Evolutionary conservation across 2,797 vertebrate species (phyloP).

Genomic region (Micromesistius poutassou): DNA sequence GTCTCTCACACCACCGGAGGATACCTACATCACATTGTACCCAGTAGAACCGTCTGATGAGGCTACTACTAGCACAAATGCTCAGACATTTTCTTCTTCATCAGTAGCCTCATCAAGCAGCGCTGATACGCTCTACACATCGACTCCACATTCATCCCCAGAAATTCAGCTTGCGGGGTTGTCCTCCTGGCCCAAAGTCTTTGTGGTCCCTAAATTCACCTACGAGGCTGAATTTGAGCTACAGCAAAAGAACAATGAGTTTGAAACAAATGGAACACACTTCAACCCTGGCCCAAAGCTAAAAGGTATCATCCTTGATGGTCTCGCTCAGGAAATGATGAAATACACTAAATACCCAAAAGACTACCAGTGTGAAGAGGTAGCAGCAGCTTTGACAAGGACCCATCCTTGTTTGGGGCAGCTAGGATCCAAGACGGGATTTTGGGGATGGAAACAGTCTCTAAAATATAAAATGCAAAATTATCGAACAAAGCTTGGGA

Average conservation of each 20-base stretch:
- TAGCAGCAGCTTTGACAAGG: constrained; percentile 39
- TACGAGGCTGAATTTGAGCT: constrained; percentile 36
- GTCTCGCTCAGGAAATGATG: constrained; percentile 31
- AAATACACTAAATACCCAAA: constrained; percentile 38
- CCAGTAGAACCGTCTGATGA: too few relatives aligned
- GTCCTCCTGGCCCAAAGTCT: too few relatives aligned
- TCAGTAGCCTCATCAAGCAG: too few relatives aligned
- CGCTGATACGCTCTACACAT: too few relatives aligned
- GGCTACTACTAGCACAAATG: too few relatives aligned
- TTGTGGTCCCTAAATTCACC: constrained; percentile 9
- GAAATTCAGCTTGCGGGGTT: too few relatives aligned
- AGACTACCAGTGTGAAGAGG: constrained; percentile 37
- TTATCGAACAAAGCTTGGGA: constrained; percentile 22
- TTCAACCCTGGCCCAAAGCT: constrained; percentile 33
- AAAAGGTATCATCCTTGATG: constrained; percentile 25
- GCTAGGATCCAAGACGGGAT: constrained; percentile 33
- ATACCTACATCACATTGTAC: too few relatives aligned
- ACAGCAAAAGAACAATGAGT: constrained; percentile 21
- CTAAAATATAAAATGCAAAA: too few relatives aligned
- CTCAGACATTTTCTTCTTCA: too few relatives aligned
- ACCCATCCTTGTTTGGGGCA: constrained; percentile 39
- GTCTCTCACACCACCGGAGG: too few relatives aligned
- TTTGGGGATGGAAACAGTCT: constrained; percentile 36
- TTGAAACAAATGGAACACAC: constrained; percentile 29
- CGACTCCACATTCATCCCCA: too few relatives aligned